Conservation (phyloP, 2,888 invertebrate species). For the Yponomeuta malinellus region DNA sequence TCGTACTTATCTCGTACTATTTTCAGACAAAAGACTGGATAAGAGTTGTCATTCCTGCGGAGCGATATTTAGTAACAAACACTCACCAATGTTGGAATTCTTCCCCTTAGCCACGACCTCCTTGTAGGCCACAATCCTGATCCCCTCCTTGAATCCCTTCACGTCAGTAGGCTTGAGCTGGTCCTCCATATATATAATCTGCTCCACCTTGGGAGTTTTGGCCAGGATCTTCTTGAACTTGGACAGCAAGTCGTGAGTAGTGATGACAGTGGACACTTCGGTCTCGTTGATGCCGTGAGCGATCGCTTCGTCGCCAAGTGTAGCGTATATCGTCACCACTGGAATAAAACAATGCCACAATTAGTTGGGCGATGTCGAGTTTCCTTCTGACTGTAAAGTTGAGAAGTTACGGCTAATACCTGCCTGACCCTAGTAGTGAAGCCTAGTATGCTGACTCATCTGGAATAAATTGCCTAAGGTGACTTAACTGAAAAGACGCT, state of each 20-base stretch:
- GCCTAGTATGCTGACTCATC: not conserved
- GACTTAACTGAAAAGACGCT: no score
- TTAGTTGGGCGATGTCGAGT: not conserved
- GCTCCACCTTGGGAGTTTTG: conserved; percentile 84
- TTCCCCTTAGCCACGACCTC: conserved; percentile 68
- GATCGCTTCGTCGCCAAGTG: conserved; percentile 96
- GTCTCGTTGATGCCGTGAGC: conserved; percentile 98
- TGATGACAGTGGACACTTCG: conserved; percentile 94
- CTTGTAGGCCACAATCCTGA: conserved; percentile 83
- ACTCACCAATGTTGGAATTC: conserved; percentile 53
- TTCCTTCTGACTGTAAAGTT: not conserved
- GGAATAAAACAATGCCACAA: conserved; percentile 29
- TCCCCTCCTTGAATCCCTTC: conserved; percentile 82
- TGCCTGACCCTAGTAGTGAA: no score
- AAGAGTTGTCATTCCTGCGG: no score
- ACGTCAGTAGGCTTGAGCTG: conserved; percentile 84
- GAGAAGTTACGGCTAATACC: no score
- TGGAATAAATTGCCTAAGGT: not conserved
- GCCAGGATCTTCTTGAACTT: conserved; percentile 89
- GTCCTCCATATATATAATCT: conserved; percentile 91
- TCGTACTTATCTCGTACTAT: no score
- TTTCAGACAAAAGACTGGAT: no score
- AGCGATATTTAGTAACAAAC: no score
- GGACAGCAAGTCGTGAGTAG: conserved; percentile 92
- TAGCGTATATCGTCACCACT: conserved; percentile 98